Evolutionary conservation across 2,888 invertebrate genomes (phyloP).

Genomic region (Hirtodrosophila cameraria): DNA sequence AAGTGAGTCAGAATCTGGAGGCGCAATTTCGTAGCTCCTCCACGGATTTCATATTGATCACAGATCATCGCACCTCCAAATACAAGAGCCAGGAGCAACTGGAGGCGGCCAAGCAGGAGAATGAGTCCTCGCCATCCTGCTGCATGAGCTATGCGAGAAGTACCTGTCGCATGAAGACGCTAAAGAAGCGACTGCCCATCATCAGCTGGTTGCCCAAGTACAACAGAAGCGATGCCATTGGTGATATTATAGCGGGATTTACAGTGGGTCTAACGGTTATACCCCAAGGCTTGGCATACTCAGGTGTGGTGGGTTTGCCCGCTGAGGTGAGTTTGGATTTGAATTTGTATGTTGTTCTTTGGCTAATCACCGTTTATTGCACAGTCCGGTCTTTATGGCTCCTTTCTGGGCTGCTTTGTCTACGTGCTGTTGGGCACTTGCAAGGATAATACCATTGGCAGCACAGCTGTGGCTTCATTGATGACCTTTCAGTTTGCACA

Average conservation of each 20-base stretch:
- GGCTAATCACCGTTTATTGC: conserved; percentile 40
- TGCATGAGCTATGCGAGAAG: conserved; percentile 77
- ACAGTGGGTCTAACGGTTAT: conserved; percentile 89
- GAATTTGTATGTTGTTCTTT: background rate
- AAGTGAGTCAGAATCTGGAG: conserved; percentile 72
- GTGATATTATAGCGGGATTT: conserved; percentile 96
- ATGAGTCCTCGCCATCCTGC: conserved; percentile 27
- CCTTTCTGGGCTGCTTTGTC: conserved; percentile 95
- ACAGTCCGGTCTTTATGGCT: conserved; percentile 96
- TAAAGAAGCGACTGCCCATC: conserved; percentile 90
- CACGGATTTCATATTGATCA: conserved; percentile 81
- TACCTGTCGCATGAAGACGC: conserved; percentile 88
- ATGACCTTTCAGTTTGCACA: conserved; percentile 92
- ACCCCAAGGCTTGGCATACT: conserved; percentile 94
- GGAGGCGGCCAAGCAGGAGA: conserved; percentile 43
- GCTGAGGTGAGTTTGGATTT: conserved; percentile 85
- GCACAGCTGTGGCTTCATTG: conserved; percentile 95
- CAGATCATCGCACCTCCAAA: conserved; percentile 78
- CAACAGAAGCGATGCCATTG: conserved; percentile 88
- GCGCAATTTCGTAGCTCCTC: conserved; percentile 79
- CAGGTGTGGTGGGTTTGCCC: conserved; percentile 91
- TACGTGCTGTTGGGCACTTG: conserved; percentile 96
- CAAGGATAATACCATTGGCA: conserved; percentile 96
- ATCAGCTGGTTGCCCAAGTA: conserved; percentile 92
- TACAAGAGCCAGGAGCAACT: conserved; percentile 69